Percentiles rank a stretch among this genome's conserved stretches.
Evolutionary conservation across 2,797 vertebrate species (phyloP).

Genomic region (Carduelis carduelis): DNA sequence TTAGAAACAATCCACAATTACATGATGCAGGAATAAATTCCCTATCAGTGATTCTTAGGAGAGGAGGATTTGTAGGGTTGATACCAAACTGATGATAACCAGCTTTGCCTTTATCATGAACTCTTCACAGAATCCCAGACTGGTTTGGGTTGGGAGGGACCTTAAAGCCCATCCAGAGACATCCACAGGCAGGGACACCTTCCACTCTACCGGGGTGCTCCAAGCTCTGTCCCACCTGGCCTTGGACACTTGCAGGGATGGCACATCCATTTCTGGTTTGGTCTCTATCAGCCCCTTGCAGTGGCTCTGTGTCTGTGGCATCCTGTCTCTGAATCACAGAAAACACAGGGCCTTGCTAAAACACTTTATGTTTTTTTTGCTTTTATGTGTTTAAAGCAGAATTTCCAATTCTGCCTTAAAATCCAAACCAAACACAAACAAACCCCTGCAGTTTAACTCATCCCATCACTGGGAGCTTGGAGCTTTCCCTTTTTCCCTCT

Average conservation of each 20-base stretch:
- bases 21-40: not conserved
- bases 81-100: not conserved
- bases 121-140: not conserved
- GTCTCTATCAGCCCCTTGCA: not conserved
- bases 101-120: not conserved
- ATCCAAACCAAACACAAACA: not conserved
- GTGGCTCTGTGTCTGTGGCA: not conserved
- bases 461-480: not conserved
- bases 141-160: not conserved
- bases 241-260: not conserved
- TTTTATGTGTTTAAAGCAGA: not conserved
- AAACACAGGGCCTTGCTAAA: not conserved
- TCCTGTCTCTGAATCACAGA: not conserved
- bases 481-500: not conserved
- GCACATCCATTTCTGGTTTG: not conserved
- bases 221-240: not conserved
- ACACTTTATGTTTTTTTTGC: too few relatives aligned
- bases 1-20: not conserved
- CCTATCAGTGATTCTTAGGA: not conserved
- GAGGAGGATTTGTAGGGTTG: not conserved
- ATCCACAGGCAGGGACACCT: not conserved
- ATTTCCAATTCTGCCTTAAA: not conserved
- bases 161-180: not conserved
- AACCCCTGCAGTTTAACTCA: not conserved
- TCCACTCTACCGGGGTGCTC: not conserved